A percentile compares a stretch with the other conserved stretches of the same genome.
phyloP scores from a whole-genome alignment of 2,113 vertebrate species.

The Pardalotus punctatus region DNA sequence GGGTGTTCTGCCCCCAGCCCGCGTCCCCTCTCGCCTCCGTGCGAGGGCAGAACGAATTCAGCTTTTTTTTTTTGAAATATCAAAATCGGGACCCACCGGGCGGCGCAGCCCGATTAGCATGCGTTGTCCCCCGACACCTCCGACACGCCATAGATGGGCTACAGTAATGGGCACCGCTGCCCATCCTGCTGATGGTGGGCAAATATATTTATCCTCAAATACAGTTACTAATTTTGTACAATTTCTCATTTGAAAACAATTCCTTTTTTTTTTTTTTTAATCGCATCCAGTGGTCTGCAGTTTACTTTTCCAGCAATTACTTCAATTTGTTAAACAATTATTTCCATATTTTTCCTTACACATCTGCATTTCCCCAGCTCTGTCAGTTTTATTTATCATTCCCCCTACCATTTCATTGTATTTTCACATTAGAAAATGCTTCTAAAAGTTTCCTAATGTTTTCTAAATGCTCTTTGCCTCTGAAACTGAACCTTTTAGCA shows the following conservation, averaged over 20 bases:
- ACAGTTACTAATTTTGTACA: background rate
- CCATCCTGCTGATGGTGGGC: background rate
- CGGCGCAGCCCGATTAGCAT: too few relatives aligned
- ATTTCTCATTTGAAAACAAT: background rate
- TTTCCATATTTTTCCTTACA: background rate
- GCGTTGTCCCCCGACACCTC: background rate
- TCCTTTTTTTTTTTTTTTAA: background rate
- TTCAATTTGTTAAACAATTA: background rate
- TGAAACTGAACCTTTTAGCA: background rate
- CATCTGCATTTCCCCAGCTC: background rate
- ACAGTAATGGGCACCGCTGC: background rate
- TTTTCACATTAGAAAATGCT: background rate
- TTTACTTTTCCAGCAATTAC: background rate
- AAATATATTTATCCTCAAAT: background rate
- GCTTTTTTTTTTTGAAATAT: background rate
- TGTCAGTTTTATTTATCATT: background rate
- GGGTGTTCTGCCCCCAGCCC: background rate
- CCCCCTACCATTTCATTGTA: background rate
- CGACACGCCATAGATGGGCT: background rate
- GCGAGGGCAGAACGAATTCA: background rate
- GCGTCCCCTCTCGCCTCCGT: background rate
- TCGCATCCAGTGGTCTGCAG: rapidly evolving
- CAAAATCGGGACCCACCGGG: background rate
- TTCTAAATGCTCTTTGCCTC: background rate
- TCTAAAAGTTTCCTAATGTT: background rate